Base-by-base conservation (phyloP, 2,113 vertebrate genomes). In the Ovibos moschatus region DNA sequence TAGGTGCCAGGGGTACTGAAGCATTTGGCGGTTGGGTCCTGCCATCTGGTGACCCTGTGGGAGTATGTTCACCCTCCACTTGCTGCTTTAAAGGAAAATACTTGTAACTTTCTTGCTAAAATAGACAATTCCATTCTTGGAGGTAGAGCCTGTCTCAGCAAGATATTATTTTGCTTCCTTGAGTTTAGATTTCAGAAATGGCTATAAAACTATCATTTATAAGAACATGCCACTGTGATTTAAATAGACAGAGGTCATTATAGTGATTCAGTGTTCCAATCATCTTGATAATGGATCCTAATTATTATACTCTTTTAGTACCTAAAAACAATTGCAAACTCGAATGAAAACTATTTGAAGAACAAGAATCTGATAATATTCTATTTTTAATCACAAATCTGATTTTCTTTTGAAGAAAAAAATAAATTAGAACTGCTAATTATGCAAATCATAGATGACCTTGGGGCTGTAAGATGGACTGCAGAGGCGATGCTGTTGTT, bases 281-380 rank as follows among this genome's bases (percentile, higher is more conserved):
- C 86, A 94, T 97, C 33, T 62, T 94, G 96, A 97, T 97, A 98
- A 98, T 96, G 45, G 51, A 89, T 76, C n/a, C 60, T 98, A 98
- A 98, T 99, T 98, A 96, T 93, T 96, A 92, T 43, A 84, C 76
- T 97, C 19, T 64, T 97, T 71, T 91, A 92, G 92, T 96, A 96
- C 62, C 92, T 97, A 97, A 93, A 95, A 97, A 85, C 97, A 97
- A 97, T 95, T 97, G 78, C 95, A 83, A 97, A 58, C 58, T 90
- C 62, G 55, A 98, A 91, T 94, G 90, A 98, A 98, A 96, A 50
- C 50, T 1, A 2, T 96, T 74, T 97, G 67, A 98, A 97, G 92
- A 74, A 91, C 81, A 91, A 84, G 28, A 98, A 67, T 78, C 96
- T 95, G 95, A 76, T 92, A 85, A 97, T 97, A 85, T 82, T 97